phyloP scores from a whole-genome alignment of 2,113 vertebrate genomes.

The Corynorhinus townsendii region DNA sequence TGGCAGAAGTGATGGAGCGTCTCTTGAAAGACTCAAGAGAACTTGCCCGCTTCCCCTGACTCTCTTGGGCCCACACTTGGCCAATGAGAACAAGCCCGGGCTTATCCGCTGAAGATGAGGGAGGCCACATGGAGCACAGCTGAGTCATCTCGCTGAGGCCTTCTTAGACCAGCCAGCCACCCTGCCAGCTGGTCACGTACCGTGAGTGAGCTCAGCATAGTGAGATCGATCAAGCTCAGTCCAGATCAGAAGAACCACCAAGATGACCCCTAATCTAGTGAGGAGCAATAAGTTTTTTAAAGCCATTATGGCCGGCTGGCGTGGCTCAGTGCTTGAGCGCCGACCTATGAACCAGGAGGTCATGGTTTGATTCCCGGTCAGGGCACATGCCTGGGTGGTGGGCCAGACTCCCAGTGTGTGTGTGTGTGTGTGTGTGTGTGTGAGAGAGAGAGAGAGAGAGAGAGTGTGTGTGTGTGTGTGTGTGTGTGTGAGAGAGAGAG shows the following conservation, averaged over 20 bases:
- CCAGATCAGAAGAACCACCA: background rate
- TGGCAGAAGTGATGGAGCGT: background rate
- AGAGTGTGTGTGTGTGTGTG: too few species aligned
- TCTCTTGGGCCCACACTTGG: background rate
- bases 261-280: background rate
- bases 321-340: too few species aligned
- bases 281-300: background rate
- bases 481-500: too few species aligned
- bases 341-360: too few species aligned
- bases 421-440: too few species aligned
- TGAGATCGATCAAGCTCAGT: background rate
- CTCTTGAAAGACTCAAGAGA: background rate
- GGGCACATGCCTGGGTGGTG: too few species aligned
- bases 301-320: too few species aligned
- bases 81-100: background rate
- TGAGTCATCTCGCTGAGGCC: background rate
- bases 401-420: too few species aligned
- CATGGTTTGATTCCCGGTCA: too few species aligned
- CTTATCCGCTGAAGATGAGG: background rate
- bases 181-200: background rate
- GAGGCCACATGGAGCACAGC: background rate
- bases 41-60: background rate
- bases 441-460: too few species aligned
- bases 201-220: background rate
- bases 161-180: background rate